phyloP scores from a whole-genome alignment of 2,888 invertebrate genomes.

The Cynaeus angustus region DNA sequence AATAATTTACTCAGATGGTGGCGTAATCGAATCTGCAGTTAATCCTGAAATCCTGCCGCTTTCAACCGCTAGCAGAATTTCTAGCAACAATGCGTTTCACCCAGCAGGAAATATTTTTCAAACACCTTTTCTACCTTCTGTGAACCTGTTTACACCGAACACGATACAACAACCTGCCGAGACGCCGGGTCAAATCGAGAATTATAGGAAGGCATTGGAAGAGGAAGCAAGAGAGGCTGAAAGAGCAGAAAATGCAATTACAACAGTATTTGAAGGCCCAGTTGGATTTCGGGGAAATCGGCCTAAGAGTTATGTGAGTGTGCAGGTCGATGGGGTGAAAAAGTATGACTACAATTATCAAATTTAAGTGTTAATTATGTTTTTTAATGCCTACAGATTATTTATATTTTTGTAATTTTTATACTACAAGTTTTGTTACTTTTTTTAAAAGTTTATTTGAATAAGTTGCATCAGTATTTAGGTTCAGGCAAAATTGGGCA shows the following conservation, averaged over 20 bases:
- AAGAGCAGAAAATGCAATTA: conserved; percentile 26
- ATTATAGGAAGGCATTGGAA: conserved; percentile 42
- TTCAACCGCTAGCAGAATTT: conserved; percentile 9
- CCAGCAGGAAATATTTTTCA: conserved; percentile 33
- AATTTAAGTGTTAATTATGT: neutral
- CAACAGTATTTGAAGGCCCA: conserved; percentile 3
- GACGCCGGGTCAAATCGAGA: conserved; percentile 43
- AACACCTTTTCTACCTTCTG: conserved; percentile 44
- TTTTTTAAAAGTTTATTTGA: too few species aligned
- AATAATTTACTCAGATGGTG: conserved; percentile 22
- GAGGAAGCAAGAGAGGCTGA: conserved; percentile 42
- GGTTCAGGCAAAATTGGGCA: too few species aligned
- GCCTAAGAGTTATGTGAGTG: conserved; percentile 35
- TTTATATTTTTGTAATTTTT: too few species aligned
- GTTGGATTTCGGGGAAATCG: neutral
- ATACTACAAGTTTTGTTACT: too few species aligned
- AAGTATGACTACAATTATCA: neutral
- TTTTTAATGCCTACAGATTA: neutral
- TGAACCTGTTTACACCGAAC: conserved; percentile 56
- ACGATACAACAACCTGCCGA: conserved; percentile 53
- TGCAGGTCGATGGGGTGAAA: conserved; percentile 12
- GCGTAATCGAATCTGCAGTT: neutral
- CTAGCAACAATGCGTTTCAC: neutral
- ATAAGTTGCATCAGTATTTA: too few species aligned
- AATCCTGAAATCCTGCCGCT: conserved; percentile 30